Conservation (phyloP, 2,113 vertebrate species). For the Forbesichthys papilliferus region DNA sequence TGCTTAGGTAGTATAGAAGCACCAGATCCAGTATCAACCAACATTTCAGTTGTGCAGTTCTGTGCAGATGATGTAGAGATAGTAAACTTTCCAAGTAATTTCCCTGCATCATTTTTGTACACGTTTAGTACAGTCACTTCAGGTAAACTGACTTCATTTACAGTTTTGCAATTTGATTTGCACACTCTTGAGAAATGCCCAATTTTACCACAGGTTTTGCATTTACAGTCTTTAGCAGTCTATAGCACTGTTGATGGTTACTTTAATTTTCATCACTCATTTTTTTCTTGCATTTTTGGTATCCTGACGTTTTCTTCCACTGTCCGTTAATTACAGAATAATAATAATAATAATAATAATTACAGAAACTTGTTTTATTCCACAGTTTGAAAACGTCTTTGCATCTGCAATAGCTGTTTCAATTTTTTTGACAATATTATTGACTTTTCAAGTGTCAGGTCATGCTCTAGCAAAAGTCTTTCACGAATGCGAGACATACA, state of each 20-base stretch:
- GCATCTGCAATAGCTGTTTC: not conserved
- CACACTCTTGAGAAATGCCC: not conserved
- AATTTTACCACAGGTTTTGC: not conserved
- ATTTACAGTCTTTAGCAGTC: not conserved
- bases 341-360: no score
- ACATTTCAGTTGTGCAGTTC: not conserved
- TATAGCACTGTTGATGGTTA: not conserved
- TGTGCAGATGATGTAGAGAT: not conserved
- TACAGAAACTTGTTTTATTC: not conserved
- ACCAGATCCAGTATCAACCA: not conserved
- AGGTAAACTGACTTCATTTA: not conserved
- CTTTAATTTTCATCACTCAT: not conserved
- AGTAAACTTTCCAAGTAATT: not conserved
- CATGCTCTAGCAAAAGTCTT: slow-evolving; percentile 11
- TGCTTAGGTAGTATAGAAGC: not conserved
- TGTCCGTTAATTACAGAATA: not conserved
- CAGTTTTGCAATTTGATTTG: not conserved
- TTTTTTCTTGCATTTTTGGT: not conserved
- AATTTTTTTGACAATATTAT: not conserved
- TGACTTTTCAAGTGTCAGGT: not conserved
- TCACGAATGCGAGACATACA: slow-evolving; percentile 2
- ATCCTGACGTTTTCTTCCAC: no score
- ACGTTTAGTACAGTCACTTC: not conserved
- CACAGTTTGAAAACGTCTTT: slow-evolving; percentile 1
- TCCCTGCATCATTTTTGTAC: not conserved